phyloP scores from a whole-genome alignment of 1,140 invertebrate genomes.

The Papilio xuthus region DNA sequence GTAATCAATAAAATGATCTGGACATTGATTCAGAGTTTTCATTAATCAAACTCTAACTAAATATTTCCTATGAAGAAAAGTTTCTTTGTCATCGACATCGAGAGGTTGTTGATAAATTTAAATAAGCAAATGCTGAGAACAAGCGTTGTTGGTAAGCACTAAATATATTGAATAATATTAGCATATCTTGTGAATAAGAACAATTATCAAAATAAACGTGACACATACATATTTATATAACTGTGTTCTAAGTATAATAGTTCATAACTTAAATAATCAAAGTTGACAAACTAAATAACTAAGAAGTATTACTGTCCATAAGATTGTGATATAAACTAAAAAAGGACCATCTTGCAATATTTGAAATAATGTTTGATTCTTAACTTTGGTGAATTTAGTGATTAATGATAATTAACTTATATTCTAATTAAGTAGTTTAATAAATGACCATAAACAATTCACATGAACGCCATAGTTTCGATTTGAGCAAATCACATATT shows the following conservation, averaged over 20 bases:
- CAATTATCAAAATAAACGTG: background rate
- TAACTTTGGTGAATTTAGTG: no score
- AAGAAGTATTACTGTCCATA: background rate
- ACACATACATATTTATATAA: background rate
- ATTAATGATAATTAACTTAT: no score
- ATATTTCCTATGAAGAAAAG: slow-evolving; percentile 7
- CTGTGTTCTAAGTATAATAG: background rate
- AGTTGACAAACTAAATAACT: background rate
- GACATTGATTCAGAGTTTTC: slow-evolving; percentile 32
- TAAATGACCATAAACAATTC: no score
- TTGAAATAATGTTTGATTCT: background rate
- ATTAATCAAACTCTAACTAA: slow-evolving; percentile 32
- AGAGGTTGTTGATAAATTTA: background rate
- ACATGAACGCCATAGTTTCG: no score
- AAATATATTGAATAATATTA: background rate
- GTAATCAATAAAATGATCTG: slow-evolving; percentile 34
- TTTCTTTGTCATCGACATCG: slow-evolving; percentile 16
- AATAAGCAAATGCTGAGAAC: background rate
- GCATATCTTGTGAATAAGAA: background rate
- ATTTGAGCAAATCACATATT: no score
- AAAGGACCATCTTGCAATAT: background rate
- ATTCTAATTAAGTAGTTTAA: no score
- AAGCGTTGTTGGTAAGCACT: slow-evolving; percentile 12
- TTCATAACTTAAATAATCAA: background rate
- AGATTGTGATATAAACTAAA: background rate